phyloP scores from a whole-genome alignment of 2,888 invertebrate species.

The Elegia similella region DNA sequence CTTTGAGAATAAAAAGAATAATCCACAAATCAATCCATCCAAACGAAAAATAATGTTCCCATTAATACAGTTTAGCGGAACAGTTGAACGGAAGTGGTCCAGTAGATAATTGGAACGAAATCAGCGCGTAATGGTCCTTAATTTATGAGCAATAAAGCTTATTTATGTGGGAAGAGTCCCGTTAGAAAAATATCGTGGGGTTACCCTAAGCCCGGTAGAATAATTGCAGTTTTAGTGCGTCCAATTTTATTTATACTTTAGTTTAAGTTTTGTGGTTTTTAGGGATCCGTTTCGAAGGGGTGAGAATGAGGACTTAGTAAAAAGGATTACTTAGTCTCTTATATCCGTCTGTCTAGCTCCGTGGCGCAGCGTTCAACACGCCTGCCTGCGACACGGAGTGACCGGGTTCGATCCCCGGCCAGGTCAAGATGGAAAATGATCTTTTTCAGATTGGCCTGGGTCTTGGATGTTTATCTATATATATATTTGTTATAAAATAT shows the following conservation, averaged over 20 bases:
- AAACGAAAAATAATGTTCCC: constrained; percentile 12
- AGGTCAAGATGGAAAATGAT: no score
- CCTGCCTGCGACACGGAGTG: no score
- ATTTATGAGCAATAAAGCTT: constrained; percentile 23
- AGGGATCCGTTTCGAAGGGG: no score
- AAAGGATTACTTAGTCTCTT: no score
- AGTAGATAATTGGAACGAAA: constrained; percentile 32
- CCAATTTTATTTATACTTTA: background rate
- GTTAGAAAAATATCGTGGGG: constrained; percentile 10
- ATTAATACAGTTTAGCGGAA: constrained; percentile 21
- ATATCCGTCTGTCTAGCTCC: no score
- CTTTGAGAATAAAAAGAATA: background rate
- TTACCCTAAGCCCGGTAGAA: constrained; percentile 11
- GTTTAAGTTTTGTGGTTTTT: background rate
- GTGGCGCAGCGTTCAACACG: no score
- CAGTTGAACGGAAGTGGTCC: constrained; percentile 23
- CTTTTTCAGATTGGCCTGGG: no score
- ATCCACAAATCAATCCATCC: constrained; percentile 16
- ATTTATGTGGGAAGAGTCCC: constrained; percentile 14
- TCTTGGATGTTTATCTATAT: no score
- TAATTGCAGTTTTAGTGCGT: constrained; percentile 8
- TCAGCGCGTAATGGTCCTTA: constrained; percentile 25
- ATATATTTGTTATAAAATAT: no score
- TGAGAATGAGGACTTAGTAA: no score
- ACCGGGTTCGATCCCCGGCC: no score